Evolutionary conservation across 2,888 invertebrate species (phyloP).

Genomic region (Cantharis nigra): DNA sequence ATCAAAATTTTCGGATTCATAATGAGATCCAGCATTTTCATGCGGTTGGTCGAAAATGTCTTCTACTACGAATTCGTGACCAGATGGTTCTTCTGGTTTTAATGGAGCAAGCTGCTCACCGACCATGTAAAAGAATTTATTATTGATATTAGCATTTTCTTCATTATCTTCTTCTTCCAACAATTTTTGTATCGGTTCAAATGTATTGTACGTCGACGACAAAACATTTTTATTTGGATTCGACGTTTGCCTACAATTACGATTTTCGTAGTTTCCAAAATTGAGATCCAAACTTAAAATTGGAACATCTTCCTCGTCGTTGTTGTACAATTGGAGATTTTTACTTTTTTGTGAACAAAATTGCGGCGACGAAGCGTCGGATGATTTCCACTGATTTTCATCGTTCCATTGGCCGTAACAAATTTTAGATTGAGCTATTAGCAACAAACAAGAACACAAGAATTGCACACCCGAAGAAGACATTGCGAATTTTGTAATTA

Average conservation of each 20-base stretch:
- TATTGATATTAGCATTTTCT: background rate
- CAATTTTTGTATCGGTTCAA: conserved; percentile 6
- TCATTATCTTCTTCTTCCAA: conserved; percentile 7
- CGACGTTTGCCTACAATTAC: background rate
- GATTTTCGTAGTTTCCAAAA: background rate
- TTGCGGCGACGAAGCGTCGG: background rate
- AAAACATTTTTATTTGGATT: background rate
- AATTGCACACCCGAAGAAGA: background rate
- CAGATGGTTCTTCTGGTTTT: background rate
- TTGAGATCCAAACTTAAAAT: background rate
- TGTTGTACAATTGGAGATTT: background rate
- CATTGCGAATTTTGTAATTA: background rate
- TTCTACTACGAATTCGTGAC: conserved; percentile 11
- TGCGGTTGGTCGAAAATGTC: background rate
- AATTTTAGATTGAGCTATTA: background rate
- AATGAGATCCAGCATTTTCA: background rate
- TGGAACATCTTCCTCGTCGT: background rate
- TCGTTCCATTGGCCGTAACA: background rate
- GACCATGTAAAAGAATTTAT: background rate
- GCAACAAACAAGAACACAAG: background rate
- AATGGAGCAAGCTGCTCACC: conserved; percentile 2
- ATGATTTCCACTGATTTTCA: background rate
- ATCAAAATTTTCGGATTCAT: background rate
- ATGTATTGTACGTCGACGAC: background rate
- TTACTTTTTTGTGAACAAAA: background rate